Percentiles rank a stretch among this genome's conserved stretches.
These are phyloP conservation scores for Tapirus terrestris DNA, from an alignment of 2,113 vertebrate genomes.

Conservation along the genomic window DNA sequence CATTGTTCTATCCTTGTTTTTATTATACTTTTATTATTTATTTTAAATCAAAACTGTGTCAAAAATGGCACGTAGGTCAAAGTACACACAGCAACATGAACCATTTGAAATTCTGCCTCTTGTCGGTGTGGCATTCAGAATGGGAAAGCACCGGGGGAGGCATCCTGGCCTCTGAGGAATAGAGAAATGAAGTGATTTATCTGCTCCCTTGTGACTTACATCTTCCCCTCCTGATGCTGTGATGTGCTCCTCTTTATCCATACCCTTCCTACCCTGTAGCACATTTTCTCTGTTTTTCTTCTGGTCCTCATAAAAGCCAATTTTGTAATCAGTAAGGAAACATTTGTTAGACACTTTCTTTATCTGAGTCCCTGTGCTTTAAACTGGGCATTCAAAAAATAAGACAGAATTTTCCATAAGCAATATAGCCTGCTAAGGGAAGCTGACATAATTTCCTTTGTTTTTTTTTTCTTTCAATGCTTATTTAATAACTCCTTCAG, in stretches of 20 bases:
- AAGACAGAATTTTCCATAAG: background rate
- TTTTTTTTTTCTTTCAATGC: background rate
- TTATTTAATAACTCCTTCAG: background rate
- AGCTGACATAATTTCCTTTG: background rate
- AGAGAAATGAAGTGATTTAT: background rate
- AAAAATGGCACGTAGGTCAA: background rate
- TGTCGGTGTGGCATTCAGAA: background rate
- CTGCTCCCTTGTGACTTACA: background rate
- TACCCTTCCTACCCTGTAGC: background rate
- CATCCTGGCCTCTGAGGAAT: background rate
- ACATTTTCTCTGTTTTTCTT: background rate
- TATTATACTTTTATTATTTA: background rate
- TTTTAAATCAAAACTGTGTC: background rate
- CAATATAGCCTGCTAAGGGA: background rate
- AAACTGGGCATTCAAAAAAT: background rate
- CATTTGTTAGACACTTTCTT: background rate
- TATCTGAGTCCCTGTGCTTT: background rate
- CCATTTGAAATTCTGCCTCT: background rate
- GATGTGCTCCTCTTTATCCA: background rate
- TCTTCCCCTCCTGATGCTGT: background rate
- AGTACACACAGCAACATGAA: background rate
- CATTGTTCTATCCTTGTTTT: background rate
- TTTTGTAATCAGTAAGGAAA: background rate
- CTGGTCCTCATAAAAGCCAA: background rate
- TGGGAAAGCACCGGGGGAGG: background rate